phyloP scores from a whole-genome alignment of 1,140 invertebrate genomes.

The Scaptodrosophila lebanonensis region DNA sequence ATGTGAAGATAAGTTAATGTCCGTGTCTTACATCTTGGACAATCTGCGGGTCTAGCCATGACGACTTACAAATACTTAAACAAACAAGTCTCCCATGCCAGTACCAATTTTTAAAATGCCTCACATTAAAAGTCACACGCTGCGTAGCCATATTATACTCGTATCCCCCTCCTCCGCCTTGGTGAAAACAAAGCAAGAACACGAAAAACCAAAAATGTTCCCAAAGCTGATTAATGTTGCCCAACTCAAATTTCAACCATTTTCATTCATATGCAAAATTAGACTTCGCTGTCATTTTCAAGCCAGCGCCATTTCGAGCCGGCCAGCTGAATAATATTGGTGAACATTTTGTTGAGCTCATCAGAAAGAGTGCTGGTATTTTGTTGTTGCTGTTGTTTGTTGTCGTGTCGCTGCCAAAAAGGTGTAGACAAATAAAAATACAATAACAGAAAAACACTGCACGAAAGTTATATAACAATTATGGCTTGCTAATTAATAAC shows the following conservation, averaged over 20 bases:
- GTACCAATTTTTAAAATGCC: background rate
- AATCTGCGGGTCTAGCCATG: too few relatives aligned
- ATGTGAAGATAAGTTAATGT: too few relatives aligned
- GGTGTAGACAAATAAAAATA: constrained; percentile 6
- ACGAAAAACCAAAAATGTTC: constrained; percentile 28
- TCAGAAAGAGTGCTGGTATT: constrained; percentile 34
- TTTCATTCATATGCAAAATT: constrained; percentile 71
- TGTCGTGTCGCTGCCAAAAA: constrained; percentile 21
- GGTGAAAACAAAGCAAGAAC: constrained; percentile 1
- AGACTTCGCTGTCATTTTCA: too few relatives aligned
- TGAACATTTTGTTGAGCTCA: constrained; percentile 60
- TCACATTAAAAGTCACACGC: constrained; percentile 38
- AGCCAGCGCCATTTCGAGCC: background rate
- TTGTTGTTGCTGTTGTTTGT: constrained; percentile 13
- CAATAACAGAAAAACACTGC: background rate
- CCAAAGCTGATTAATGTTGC: constrained; percentile 56
- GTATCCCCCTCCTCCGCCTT: too few relatives aligned
- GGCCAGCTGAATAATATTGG: constrained; percentile 15
- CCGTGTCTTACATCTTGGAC: too few relatives aligned
- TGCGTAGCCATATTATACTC: constrained; percentile 37
- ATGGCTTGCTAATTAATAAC: constrained; percentile 3
- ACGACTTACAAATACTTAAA: constrained; percentile 2
- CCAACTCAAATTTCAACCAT: constrained; percentile 34
- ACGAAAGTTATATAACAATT: constrained; percentile 47
- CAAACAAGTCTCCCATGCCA: background rate